These are phyloP conservation scores for Drosophila quinaria DNA, from an alignment of 2,888 invertebrate genomes.

Conservation along the genomic window DNA sequence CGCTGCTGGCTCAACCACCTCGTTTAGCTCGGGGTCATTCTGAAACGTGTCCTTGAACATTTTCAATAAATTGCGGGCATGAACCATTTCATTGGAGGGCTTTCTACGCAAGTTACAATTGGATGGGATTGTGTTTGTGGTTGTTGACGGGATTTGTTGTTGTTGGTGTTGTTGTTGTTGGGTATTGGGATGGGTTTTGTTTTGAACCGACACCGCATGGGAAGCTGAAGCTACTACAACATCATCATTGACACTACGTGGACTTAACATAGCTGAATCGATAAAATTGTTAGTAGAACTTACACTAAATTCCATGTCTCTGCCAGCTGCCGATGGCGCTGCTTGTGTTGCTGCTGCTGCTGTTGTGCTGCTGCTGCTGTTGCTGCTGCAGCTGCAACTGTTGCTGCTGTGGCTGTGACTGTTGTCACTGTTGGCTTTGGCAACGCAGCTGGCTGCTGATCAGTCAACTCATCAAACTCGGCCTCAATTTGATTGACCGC, in stretches of 20 bases:
- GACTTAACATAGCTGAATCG: constrained; percentile 65
- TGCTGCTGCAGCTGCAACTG: constrained; percentile 3
- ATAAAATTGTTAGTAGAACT: constrained; percentile 83
- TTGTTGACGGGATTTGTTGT: too few species aligned
- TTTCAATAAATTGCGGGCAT: constrained; percentile 83
- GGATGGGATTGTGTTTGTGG: constrained; percentile 12
- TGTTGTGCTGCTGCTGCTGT: constrained; percentile 9
- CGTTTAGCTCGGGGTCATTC: constrained; percentile 77
- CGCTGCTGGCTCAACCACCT: constrained; percentile 51
- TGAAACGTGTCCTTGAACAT: constrained; percentile 84
- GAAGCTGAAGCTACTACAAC: constrained; percentile 72
- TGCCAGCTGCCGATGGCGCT: constrained; percentile 49
- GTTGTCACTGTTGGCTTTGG: constrained; percentile 25
- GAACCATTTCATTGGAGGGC: constrained; percentile 83
- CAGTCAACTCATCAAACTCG: constrained; percentile 78
- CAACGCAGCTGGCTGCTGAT: constrained; percentile 68
- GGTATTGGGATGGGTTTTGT: constrained; percentile 12
- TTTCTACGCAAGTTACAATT: constrained; percentile 78
- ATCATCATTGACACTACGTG: constrained; percentile 56
- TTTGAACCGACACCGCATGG: constrained; percentile 57
- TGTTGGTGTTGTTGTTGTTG: too few species aligned
- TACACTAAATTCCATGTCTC: constrained; percentile 85
- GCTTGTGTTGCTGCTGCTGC: constrained; percentile 8
- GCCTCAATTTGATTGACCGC: constrained; percentile 83
- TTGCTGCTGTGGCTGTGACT: neutral